phyloP scores from a whole-genome alignment of 2,888 invertebrate genomes.

The Dryomyza anilis region DNA sequence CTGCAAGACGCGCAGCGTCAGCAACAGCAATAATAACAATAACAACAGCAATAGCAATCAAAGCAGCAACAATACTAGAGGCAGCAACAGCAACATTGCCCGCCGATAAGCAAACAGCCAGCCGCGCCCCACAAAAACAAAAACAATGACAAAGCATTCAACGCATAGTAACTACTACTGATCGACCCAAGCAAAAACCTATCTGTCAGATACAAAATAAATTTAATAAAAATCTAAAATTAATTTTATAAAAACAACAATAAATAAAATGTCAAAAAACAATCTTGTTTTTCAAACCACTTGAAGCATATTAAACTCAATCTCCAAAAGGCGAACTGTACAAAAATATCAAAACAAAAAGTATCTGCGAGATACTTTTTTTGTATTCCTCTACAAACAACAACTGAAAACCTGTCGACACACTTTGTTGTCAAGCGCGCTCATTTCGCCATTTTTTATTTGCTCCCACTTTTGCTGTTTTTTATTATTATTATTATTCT shows the following conservation, averaged over 20 bases:
- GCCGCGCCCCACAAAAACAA: conserved; percentile 17
- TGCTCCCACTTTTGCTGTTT: too few relatives aligned
- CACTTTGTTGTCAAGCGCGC: neutral
- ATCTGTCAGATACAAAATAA: neutral
- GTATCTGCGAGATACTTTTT: neutral
- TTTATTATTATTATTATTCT: neutral
- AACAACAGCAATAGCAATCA: neutral
- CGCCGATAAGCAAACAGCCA: neutral
- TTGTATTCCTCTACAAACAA: too few relatives aligned
- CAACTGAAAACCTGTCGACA: too few relatives aligned
- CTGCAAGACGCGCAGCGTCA: neutral
- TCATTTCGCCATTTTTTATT: conserved; percentile 4
- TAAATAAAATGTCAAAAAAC: too few relatives aligned
- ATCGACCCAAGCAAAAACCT: neutral
- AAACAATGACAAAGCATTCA: neutral
- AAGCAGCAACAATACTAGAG: neutral
- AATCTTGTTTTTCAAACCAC: too few relatives aligned
- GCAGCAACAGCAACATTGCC: neutral
- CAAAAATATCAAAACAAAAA: neutral
- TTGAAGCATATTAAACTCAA: neutral
- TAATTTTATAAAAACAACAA: neutral
- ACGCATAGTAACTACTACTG: neutral
- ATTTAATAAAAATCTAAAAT: too few relatives aligned
- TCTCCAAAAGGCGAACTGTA: neutral
- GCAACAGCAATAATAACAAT: neutral